These are phyloP conservation scores for Eupleurogrammus muticus DNA, from an alignment of 2,797 vertebrate species.

Conservation along the genomic window DNA sequence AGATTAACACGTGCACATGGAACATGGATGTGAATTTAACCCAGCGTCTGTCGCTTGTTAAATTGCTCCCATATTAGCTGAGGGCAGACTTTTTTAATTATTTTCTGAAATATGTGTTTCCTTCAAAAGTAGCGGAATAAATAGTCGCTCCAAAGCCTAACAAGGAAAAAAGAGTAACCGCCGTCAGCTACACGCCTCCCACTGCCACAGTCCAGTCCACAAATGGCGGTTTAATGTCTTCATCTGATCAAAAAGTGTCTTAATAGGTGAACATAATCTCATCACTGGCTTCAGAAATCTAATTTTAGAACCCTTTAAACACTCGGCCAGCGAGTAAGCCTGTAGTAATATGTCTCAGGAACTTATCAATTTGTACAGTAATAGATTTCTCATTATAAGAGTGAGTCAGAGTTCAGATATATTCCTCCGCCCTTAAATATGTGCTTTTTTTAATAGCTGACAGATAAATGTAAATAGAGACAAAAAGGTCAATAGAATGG, in stretches of 20 bases:
- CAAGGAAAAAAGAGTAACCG: constrained; percentile 32
- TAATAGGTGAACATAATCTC: constrained; percentile 11
- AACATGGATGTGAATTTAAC: constrained; percentile 5
- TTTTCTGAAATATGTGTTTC: constrained; percentile 8
- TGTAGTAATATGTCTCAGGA: constrained; percentile 56
- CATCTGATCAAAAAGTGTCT: constrained; percentile 13
- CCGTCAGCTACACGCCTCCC: constrained; percentile 22
- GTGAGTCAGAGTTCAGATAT: constrained; percentile 81
- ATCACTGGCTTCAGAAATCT: no score
- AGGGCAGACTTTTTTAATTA: background rate
- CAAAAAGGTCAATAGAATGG: constrained; percentile 5
- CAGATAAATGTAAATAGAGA: constrained; percentile 65
- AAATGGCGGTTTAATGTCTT: constrained; percentile 19
- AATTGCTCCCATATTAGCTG: background rate
- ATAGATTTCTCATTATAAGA: constrained; percentile 76
- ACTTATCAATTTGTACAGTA: constrained; percentile 61
- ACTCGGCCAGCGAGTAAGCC: background rate
- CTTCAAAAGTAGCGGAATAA: constrained; percentile 20
- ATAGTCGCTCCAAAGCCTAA: constrained; percentile 19
- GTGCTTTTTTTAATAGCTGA: constrained; percentile 83
- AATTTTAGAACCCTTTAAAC: constrained; percentile 32
- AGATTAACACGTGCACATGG: background rate
- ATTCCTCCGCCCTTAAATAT: constrained; percentile 67
- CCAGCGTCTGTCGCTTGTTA: background rate
- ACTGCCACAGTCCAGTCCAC: constrained; percentile 7